Conservation (phyloP, 2,888 invertebrate species). For the Neoaliturus tenellus region DNA sequence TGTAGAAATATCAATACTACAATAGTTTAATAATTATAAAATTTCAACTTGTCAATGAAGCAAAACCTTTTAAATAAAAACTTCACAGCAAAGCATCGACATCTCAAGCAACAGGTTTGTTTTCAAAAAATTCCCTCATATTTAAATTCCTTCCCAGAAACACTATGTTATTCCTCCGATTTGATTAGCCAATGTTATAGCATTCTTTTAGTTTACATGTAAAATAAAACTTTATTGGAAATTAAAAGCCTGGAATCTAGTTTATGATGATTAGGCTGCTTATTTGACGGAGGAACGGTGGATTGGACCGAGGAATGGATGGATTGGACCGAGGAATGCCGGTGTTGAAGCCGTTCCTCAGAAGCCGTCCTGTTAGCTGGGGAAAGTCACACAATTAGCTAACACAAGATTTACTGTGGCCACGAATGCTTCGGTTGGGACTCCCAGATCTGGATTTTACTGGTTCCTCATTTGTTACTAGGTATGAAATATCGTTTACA, state of each 20-base stretch:
- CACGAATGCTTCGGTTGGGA: no score
- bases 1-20: no score
- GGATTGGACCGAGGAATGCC: not conserved
- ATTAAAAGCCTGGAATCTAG: slow-evolving; percentile 5
- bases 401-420: not conserved
- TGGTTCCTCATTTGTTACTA: no score
- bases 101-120: slow-evolving; percentile 4
- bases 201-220: slow-evolving; percentile 27
- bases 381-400: slow-evolving; percentile 15
- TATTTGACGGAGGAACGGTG: not conserved
- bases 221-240: slow-evolving; percentile 18
- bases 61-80: no score
- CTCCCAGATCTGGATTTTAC: not conserved
- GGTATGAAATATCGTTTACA: no score
- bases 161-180: not conserved
- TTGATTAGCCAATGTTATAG: slow-evolving; percentile 14
- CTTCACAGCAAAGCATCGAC: no score
- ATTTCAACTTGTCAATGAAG: no score
- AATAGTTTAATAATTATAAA: no score
- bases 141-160: slow-evolving; percentile 11
- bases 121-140: not conserved
- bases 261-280: slow-evolving; percentile 1
- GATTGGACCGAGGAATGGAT: not conserved
- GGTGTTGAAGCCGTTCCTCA: not conserved
- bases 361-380: not conserved